phyloP scores from a whole-genome alignment of 2,888 invertebrate genomes.

The Cheilosia pagana region DNA sequence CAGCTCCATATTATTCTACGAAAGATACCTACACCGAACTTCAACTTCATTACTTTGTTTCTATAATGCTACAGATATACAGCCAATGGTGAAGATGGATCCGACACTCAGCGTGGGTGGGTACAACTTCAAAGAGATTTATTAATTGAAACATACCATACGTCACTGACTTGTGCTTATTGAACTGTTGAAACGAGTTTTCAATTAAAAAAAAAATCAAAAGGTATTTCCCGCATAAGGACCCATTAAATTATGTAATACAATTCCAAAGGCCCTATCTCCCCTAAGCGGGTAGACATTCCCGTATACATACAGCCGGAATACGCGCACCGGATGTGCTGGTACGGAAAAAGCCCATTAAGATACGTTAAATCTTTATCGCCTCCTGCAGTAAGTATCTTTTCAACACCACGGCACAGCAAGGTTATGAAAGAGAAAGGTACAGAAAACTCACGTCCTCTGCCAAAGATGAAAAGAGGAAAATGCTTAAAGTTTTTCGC shows the following conservation, averaged over 20 bases:
- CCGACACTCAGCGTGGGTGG: not conserved
- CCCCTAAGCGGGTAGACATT: slow-evolving; percentile 22
- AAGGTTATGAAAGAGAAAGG: not conserved
- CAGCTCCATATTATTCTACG: no score
- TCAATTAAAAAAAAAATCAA: slow-evolving; percentile 61
- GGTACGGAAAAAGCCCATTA: slow-evolving; percentile 58
- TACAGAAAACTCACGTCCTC: not conserved
- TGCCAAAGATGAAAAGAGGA: no score
- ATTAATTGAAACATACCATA: slow-evolving; percentile 60
- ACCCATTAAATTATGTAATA: slow-evolving; percentile 59
- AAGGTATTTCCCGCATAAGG: slow-evolving; percentile 11
- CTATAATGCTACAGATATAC: no score
- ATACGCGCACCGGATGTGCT: slow-evolving; percentile 55
- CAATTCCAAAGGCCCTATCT: slow-evolving; percentile 30
- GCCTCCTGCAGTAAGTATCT: slow-evolving; percentile 24
- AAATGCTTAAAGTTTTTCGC: no score
- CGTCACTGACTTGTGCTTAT: slow-evolving; percentile 19
- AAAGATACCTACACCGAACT: no score
- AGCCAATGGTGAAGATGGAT: no score
- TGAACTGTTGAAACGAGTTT: slow-evolving; percentile 47
- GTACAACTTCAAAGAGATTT: slow-evolving; percentile 25
- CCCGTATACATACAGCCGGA: slow-evolving; percentile 1
- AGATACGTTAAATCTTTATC: slow-evolving; percentile 63
- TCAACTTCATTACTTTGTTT: no score
- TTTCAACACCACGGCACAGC: slow-evolving; percentile 19